Base-by-base conservation (phyloP, 1,140 invertebrate species). In the Microplitis mediator region DNA sequence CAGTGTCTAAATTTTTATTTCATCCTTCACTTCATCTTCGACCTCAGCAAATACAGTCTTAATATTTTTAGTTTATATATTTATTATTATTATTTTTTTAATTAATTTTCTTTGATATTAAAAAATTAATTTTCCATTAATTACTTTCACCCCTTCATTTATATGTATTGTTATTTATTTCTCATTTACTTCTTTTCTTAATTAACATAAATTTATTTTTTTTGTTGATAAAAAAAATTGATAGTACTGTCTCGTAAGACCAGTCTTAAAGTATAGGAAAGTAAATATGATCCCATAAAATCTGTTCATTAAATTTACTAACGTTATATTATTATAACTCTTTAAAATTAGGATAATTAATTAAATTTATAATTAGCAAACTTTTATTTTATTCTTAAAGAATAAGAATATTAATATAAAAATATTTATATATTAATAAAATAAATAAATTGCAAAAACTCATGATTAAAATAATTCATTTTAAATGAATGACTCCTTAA, bases 251-350 rank as follows among this genome's bases (percentile, higher is more conserved):
- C 39, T 45, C 39, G 6, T 45, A 45, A 45, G 39, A 45, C 39
- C 72, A 74, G 72, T 74, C 72, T 74, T 69, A 36, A 74, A 69
- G 64, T 39, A 31, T 11, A 6, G 39, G 39, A 45, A 45, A 45
- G 6, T 45, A 45, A 45, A 45, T 9, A 45, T 45, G 11, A 45
- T 9, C 11, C 11, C 23, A 23, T 23, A 23, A 23, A 23, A 23
- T 23, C 23, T 23, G 23, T 23, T 23, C 23, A 51, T n/a, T 51
- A n/a, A 51, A 51, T 51, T 51, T 51, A n/a, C 45, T 1, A 8
- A 9, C 45, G 23, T 23, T 23, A 23, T 23, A 23, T 23, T 23
- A 23, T 23, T 23, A 23, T 23, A 23, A 23, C 23, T 39, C 3
- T 39, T 39, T 39, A 39, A 39, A 39, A 39, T 6, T 1, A 39